A percentile compares a stretch with the other conserved stretches of the same genome.
Conservation (phyloP, 2,113 vertebrate species). For the Rhegmatorhina hoffmannsi region DNA sequence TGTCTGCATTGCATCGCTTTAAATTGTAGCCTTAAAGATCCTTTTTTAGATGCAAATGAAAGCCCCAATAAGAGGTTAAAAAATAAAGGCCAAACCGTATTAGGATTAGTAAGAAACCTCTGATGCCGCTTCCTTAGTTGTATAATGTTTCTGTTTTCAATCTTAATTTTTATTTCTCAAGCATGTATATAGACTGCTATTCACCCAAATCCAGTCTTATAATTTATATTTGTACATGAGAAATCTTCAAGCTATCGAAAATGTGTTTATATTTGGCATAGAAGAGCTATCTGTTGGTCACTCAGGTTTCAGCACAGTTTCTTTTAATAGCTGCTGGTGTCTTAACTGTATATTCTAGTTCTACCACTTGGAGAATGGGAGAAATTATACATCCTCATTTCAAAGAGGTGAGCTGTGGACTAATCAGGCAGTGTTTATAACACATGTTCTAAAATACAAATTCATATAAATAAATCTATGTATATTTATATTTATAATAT, state of each 20-base stretch:
- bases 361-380: slow-evolving; percentile 2
- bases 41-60: slow-evolving; percentile 66
- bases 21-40: slow-evolving; percentile 60
- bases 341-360: slow-evolving; percentile 34
- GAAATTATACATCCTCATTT: slow-evolving; percentile 26
- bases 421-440: slow-evolving; percentile 43
- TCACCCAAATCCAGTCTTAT: not conserved
- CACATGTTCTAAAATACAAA: not conserved
- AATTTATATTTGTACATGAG: not conserved
- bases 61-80: slow-evolving; percentile 13
- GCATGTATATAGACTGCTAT: not conserved
- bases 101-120: slow-evolving; percentile 6
- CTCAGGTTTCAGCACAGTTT: not conserved
- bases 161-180: slow-evolving; percentile 2
- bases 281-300: slow-evolving; percentile 22
- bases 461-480: not conserved
- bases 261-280: slow-evolving; percentile 1
- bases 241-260: not conserved
- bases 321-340: slow-evolving; percentile 34
- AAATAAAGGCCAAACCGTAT: not conserved
- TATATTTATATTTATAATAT: not conserved
- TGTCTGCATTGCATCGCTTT: slow-evolving; percentile 49
- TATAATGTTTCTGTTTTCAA: not conserved
- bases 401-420: not conserved
- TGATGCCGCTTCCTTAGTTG: not conserved